Conservation (phyloP, 2,113 vertebrate species). For the Gasterosteus aculeatus region DNA sequence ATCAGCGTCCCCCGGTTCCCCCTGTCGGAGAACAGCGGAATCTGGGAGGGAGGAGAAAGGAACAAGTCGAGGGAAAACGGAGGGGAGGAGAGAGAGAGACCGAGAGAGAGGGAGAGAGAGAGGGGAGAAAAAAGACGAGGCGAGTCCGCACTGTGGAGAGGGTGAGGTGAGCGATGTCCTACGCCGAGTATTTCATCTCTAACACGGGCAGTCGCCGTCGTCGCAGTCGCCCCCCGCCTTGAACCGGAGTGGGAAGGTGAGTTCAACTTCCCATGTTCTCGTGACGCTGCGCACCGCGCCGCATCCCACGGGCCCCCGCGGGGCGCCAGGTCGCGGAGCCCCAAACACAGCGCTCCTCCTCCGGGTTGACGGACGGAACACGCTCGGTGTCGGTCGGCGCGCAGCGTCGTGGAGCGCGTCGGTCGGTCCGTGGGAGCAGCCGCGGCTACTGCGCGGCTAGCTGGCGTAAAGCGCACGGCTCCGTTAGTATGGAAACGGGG, state of each 20-base stretch:
- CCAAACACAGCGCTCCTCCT: neutral
- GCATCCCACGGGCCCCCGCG: slow-evolving; percentile 45
- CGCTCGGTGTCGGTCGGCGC: neutral
- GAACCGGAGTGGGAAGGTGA: slow-evolving; percentile 20
- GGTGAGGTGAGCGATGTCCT: slow-evolving; percentile 68
- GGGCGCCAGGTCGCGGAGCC: slow-evolving; percentile 36
- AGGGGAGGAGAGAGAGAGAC: slow-evolving; percentile 36
- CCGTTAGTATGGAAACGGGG: neutral
- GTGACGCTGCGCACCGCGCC: slow-evolving; percentile 31
- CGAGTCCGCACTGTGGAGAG: slow-evolving; percentile 49
- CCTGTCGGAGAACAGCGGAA: slow-evolving; percentile 59
- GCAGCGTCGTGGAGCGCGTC: neutral
- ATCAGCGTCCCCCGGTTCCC: slow-evolving; percentile 62
- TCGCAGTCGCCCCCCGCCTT: neutral
- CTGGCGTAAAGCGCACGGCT: neutral
- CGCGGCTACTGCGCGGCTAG: slow-evolving; percentile 8
- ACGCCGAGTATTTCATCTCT: slow-evolving; percentile 14
- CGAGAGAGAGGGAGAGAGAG: too few relatives aligned
- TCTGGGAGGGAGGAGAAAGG: slow-evolving; percentile 62
- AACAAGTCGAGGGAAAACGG: slow-evolving; percentile 44
- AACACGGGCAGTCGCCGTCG: neutral
- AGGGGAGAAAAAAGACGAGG: slow-evolving; percentile 34
- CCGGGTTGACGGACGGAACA: neutral
- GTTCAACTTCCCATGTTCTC: slow-evolving; percentile 54
- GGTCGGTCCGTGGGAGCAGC: neutral